Evolutionary conservation across 2,797 vertebrate species (phyloP), one percentile per base, ranked within the genome.

Genomic region (Leptoclinus maculatus): DNA sequence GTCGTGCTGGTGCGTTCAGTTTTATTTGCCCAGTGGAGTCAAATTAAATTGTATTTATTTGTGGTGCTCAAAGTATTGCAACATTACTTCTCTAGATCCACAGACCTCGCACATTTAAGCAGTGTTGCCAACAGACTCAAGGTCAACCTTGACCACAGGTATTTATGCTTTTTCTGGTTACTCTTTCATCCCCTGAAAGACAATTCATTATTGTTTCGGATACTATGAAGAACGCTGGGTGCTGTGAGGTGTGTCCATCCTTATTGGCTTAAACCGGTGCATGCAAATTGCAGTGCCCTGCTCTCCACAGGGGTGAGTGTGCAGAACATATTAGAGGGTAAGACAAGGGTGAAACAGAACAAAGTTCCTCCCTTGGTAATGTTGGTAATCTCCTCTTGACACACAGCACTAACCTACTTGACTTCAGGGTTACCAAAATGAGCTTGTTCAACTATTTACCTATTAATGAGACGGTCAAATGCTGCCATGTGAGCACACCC

Each of bases 311-410:
- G 32, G 29, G 34, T 69, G 66, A 70, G 38, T 32, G 56, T 79
- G 62, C n/a, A 74, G 23, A 59, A 25, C 43, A 51, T 77, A 38
- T 57, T 57, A 58, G 8, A 62, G 38, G 49, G 14, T 71, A 41
- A 76, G 16, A 67, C 49, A 16, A 71, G 43, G 34, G 60, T 47
- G 59, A 66, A 78, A 71, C 27, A 72, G 38, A 67, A 71, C 14
- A 43, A 62, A 69, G 16, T 72, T 38, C 32, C 7, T 57, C 23
- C 41, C 39, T 32, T 32, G 29, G 29, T 32, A 32, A 32, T 32
- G 29, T 25, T 54, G 10, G 1, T 62, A 47, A 69, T 63, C n/a
- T 32, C 60, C 53, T 70, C 57, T 56, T 82, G 23, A 81, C 65
- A 57, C 29, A 49, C 1, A 60, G 9, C 19, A 47, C 66, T 63